A percentile compares a stretch with the other conserved stretches of the same genome.
Conservation (phyloP, 2,113 vertebrate species). For the Amazona guildingii region DNA sequence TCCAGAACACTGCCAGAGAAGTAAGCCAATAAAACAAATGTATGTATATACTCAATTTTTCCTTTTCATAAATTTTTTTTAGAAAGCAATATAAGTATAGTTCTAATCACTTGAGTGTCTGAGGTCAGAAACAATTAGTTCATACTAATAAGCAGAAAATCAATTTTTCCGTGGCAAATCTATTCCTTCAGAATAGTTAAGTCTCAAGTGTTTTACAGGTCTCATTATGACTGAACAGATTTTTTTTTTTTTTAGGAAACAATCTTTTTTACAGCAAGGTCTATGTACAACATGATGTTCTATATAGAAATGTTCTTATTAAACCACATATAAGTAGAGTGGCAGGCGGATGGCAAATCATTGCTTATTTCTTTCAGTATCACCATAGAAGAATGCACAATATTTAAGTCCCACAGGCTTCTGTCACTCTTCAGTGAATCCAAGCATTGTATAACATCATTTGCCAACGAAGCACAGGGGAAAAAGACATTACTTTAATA, state of each 20-base stretch:
- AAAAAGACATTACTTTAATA: conserved; percentile 78
- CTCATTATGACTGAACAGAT: conserved; percentile 54
- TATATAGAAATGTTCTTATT: conserved; percentile 48
- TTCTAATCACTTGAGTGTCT: conserved; percentile 25
- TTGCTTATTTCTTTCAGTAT: conserved; percentile 54
- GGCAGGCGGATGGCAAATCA: conserved; percentile 44
- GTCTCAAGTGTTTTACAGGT: conserved; percentile 57
- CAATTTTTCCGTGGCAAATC: conserved; percentile 46
- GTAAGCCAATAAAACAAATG: conserved; percentile 46
- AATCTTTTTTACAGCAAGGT: conserved; percentile 56
- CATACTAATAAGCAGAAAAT: conserved; percentile 55
- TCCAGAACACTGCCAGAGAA: conserved; percentile 36
- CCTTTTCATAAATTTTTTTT: not conserved
- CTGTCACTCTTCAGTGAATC: conserved; percentile 75
- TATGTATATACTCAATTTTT: conserved; percentile 4
- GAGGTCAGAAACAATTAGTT: conserved; percentile 52
- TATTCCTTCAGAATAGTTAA: conserved; percentile 55
- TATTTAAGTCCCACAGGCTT: conserved; percentile 74
- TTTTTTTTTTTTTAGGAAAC: conserved; percentile 37
- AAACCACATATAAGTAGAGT: conserved; percentile 27
- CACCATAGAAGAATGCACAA: conserved; percentile 44
- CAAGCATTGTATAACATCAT: conserved; percentile 73
- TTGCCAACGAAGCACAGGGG: conserved; percentile 73
- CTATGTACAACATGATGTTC: conserved; percentile 46
- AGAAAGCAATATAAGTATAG: conserved; percentile 29